phyloP scores from a whole-genome alignment of 1,140 invertebrate genomes.

The Aphelinus atriplicis region DNA sequence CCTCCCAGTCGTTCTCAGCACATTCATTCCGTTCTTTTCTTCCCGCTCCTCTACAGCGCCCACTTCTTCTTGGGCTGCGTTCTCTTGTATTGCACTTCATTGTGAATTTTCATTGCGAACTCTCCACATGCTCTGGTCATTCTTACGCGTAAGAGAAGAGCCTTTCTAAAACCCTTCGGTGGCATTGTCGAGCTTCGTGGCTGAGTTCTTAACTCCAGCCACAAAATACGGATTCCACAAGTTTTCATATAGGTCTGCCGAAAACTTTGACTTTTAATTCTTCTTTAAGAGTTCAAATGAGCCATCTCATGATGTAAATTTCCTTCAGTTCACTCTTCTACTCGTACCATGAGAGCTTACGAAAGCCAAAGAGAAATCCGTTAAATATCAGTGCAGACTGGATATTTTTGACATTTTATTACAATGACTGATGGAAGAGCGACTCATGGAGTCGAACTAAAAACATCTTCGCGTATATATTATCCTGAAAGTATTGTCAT shows the following conservation, averaged over 20 bases:
- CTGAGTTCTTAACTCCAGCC: too few species aligned
- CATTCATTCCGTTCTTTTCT: background rate
- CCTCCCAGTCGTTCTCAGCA: background rate
- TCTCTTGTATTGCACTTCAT: constrained; percentile 6
- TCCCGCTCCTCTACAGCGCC: background rate
- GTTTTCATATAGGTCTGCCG: background rate
- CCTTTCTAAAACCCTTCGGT: background rate
- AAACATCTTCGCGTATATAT: too few species aligned
- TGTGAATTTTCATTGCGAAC: constrained; percentile 26
- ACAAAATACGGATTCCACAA: background rate
- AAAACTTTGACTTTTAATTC: too few species aligned
- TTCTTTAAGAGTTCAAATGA: background rate
- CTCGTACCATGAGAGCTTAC: too few species aligned
- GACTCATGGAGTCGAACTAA: too few species aligned
- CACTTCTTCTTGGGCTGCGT: background rate
- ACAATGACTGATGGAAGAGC: too few species aligned
- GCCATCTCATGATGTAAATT: background rate
- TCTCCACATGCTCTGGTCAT: constrained; percentile 24
- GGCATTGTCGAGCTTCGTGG: background rate
- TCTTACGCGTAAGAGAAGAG: background rate
- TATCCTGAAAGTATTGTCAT: too few species aligned
- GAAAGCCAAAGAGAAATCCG: too few species aligned
- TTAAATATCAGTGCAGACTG: too few species aligned
- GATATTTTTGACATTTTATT: too few species aligned
- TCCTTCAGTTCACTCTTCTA: background rate